Percentiles rank a stretch among this genome's conserved stretches.
These are phyloP conservation scores for Eudiplozoon nipponicum DNA, from an alignment of 2,888 invertebrate species.

Conservation along the genomic window DNA sequence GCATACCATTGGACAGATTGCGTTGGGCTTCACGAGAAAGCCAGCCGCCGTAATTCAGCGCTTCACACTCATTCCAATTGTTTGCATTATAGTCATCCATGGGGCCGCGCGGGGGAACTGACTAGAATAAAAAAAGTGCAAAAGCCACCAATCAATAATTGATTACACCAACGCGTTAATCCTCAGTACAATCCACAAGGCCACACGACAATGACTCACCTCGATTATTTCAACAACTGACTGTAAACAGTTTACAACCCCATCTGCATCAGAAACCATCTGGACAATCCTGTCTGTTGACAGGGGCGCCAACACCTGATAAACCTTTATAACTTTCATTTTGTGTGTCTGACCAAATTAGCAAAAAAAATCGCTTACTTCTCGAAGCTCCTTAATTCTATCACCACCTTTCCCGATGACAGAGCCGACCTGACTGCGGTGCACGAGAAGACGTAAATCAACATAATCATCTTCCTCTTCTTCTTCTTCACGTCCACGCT, in stretches of 20 bases:
- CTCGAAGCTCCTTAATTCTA: background rate
- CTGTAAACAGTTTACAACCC: background rate
- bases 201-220: no score
- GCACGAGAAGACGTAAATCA: background rate
- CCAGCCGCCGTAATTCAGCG: conserved; percentile 1
- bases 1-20: no score
- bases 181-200: no score
- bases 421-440: conserved; percentile 1
- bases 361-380: no score
- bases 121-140: background rate
- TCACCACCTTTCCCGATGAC: conserved; percentile 5
- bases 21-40: no score
- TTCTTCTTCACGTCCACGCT: background rate
- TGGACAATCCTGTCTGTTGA: conserved; percentile 1
- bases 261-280: background rate
- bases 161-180: no score
- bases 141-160: background rate
- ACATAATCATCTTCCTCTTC: background rate
- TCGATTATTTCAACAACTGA: background rate
- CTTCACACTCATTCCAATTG: background rate
- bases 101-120: background rate
- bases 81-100: conserved; percentile 1
- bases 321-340: conserved; percentile 4
- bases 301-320: background rate
- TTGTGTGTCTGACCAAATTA: conserved; percentile 1